Percentiles rank a stretch among this genome's conserved stretches.
Evolutionary conservation across 2,113 vertebrate genomes (phyloP).

Genomic region (Varanus komodoensis): DNA sequence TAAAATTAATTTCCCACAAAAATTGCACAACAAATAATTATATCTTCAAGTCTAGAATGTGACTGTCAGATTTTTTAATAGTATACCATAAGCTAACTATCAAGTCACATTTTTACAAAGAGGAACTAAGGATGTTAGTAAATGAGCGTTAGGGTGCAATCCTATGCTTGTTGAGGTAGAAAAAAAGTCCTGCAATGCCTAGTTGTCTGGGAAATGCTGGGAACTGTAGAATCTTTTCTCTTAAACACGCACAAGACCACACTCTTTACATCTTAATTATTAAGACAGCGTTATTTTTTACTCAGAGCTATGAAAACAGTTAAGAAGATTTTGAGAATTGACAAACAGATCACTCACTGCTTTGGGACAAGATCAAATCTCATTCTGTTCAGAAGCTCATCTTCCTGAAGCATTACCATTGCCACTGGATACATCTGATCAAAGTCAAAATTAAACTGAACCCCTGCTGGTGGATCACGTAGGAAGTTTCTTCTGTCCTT

Average conservation of each 20-base stretch:
- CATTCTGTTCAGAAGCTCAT: constrained; percentile 93
- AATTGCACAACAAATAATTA: background rate
- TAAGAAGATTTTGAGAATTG: background rate
- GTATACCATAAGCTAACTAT: background rate
- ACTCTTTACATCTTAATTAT: background rate
- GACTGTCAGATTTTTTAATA: background rate
- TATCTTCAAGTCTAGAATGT: background rate
- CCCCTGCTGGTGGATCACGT: constrained; percentile 90
- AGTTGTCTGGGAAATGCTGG: too few species aligned
- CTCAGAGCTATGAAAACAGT: background rate
- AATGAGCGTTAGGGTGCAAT: background rate
- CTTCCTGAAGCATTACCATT: constrained; percentile 93
- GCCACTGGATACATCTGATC: constrained; percentile 92
- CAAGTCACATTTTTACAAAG: constrained; percentile 1
- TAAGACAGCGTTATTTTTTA: constrained; percentile 4
- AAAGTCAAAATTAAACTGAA: constrained; percentile 93
- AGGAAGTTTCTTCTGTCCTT: constrained; percentile 95
- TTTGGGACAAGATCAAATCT: constrained; percentile 95
- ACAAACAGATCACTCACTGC: constrained; percentile 81
- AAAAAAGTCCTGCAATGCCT: too few species aligned
- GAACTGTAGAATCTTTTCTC: too few species aligned
- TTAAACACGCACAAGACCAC: too few species aligned
- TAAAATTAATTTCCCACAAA: background rate
- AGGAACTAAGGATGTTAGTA: background rate
- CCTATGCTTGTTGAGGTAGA: too few species aligned